Evolutionary conservation across 1,140 invertebrate species (phyloP), one percentile per base, ranked within the genome.

Genomic region (Metopolophium dirhodum): DNA sequence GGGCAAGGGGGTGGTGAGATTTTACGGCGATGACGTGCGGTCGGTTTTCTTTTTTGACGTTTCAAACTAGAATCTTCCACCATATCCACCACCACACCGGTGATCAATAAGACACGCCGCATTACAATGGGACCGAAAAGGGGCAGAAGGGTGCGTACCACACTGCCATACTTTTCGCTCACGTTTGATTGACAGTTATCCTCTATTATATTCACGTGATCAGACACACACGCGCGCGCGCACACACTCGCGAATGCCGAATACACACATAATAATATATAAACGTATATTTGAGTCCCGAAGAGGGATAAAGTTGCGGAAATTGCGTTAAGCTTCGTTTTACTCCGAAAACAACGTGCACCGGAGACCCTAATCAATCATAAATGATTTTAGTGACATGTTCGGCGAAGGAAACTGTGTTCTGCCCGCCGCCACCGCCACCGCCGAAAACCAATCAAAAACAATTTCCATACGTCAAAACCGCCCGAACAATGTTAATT

Each of bases 391-490:
- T 77, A 45, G 45, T 37, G 51, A 90, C 88, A 61, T 61, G 88
- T 90, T 61, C 54, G 37, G 23, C 26, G 51, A 26, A 90, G 54
- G 20, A 54, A 26, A 61, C 11, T 30, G 7, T 83, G 35, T 41
- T 23, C 20, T n/a, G 30, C 14, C 41, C 6, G 7, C 20, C 37
- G 14, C 30, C 23, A 14, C 26, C 1, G 41, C 23, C 23, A 14
- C 26, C 1, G 41, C 41, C 37, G 18, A 82, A 77, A 91, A 57
- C 41, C 41, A 41, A 91, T 91, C 77, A 41, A 91, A 77, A 77
- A 68, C 61, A 91, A 77, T 91, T 91, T 68, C 54, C 54, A 68
- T 47, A 91, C 90, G 37, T 68, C 61, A 61, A 91, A n/a, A 91
- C 90, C 11, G 22, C 89, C 54, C 37, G 37, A 91, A 68, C 90